A percentile compares a stretch with the other conserved stretches of the same genome.
Evolutionary conservation across 2,888 invertebrate species (phyloP).

Genomic region (Drosophila parthenogenetica): DNA sequence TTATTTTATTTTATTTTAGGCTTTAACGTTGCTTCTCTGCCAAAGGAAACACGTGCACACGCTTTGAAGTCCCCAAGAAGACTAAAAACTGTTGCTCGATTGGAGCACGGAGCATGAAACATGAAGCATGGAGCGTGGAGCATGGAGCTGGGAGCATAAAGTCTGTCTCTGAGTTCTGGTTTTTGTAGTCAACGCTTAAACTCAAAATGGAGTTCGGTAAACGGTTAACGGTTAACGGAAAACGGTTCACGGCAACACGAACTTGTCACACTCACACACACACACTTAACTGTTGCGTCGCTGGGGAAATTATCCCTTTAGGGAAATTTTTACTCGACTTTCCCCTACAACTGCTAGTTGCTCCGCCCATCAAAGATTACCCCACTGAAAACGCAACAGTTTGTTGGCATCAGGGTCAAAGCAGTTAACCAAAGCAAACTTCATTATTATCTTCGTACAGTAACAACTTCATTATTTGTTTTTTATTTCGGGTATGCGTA

Average conservation of each 20-base stretch:
- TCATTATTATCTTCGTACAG: slow-evolving; percentile 1
- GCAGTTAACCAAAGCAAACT: slow-evolving; percentile 10
- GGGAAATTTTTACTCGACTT: slow-evolving; percentile 54
- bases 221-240: background rate
- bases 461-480: slow-evolving; percentile 8
- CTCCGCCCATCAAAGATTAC: slow-evolving; percentile 34
- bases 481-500: slow-evolving; percentile 48
- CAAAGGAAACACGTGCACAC: slow-evolving; percentile 59
- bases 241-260: slow-evolving; percentile 48
- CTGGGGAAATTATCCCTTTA: slow-evolving; percentile 33
- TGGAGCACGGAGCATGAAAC: slow-evolving; percentile 1
- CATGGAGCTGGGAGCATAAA: slow-evolving; percentile 1
- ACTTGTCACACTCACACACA: slow-evolving; percentile 25
- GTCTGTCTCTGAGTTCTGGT: slow-evolving; percentile 16
- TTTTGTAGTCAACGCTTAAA: slow-evolving; percentile 33
- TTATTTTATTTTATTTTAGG: background rate
- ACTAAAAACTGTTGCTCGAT: slow-evolving; percentile 48
- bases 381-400: slow-evolving; percentile 65
- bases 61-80: slow-evolving; percentile 77
- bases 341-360: slow-evolving; percentile 24
- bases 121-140: slow-evolving; percentile 3
- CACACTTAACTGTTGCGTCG: slow-evolving; percentile 53
- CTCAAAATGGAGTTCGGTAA: slow-evolving; percentile 62
- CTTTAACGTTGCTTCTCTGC: slow-evolving; percentile 19
- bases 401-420: slow-evolving; percentile 75